Conservation (phyloP, 2,888 invertebrate species). For the Catocala sponsa region DNA sequence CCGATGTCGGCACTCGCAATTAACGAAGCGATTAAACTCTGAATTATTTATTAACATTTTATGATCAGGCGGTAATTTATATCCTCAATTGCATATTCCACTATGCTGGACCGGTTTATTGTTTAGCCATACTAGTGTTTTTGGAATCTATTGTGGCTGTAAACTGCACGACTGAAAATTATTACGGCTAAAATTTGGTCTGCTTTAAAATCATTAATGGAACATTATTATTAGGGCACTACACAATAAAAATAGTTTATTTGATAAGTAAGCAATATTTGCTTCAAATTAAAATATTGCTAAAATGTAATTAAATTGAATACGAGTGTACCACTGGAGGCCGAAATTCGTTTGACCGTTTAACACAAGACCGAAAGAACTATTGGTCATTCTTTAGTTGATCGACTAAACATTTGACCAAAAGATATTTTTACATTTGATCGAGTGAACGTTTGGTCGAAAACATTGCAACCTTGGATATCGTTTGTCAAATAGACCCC, state of each 20-base stretch:
- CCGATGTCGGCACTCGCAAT: slow-evolving; percentile 52
- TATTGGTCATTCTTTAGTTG: too few relatives aligned
- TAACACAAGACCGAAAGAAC: too few relatives aligned
- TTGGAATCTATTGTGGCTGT: slow-evolving; percentile 33
- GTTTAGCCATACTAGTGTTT: slow-evolving; percentile 34
- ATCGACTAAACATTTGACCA: too few relatives aligned
- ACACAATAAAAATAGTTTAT: neutral
- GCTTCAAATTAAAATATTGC: too few relatives aligned
- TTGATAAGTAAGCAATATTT: neutral
- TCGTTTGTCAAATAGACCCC: too few relatives aligned
- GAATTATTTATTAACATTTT: slow-evolving; percentile 70
- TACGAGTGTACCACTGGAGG: too few relatives aligned
- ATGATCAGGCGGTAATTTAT: slow-evolving; percentile 53
- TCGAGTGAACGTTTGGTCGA: too few relatives aligned
- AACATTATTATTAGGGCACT: neutral
- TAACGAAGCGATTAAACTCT: slow-evolving; percentile 69
- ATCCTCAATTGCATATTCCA: slow-evolving; percentile 41
- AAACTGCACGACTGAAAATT: slow-evolving; percentile 21
- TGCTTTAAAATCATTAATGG: slow-evolving; percentile 6
- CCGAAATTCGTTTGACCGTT: too few relatives aligned
- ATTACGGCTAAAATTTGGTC: slow-evolving; percentile 22
- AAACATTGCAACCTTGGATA: too few relatives aligned
- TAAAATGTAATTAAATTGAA: too few relatives aligned
- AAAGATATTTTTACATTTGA: too few relatives aligned
- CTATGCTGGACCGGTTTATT: slow-evolving; percentile 34